Evolutionary conservation across 2,888 invertebrate genomes (phyloP), one percentile per base, ranked within the genome.

Genomic region (Sceliomorpha sp.): DNA sequence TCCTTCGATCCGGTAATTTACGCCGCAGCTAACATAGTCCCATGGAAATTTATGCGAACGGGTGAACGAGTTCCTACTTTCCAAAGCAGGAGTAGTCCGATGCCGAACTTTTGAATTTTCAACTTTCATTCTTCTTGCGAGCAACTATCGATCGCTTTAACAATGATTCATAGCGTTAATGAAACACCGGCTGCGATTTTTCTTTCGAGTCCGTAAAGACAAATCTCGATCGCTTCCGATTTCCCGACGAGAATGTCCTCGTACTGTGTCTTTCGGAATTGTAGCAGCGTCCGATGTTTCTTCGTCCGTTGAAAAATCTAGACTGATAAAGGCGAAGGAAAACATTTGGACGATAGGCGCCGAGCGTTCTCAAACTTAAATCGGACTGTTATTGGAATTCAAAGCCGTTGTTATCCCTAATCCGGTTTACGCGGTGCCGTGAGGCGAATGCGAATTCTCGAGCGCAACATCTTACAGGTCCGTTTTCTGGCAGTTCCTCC

Each of bases 1-100:
- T 71, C 60, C 58, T 56, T 64, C 71, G 73, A 74, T 74, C 70
- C 68, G 59, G 68, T 72, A 77, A 77, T 77, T 77, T 73, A 75
- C 74, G 72, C 70, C 64, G 44, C 56, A 62, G 62, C 60, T 62
- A 72, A 55, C 51, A 48, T 36, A 62, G 66, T 64, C 70, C 48
- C 68, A 72, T 67, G 62, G 60, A 75, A 77, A 77, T 77, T 75
- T 75, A 75, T 74, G 69, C 63, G 68, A 66, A 40, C 60, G 68
- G 58, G 62, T 48, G 40, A 59, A 59, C 50, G 20, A 55, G 50
- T 53, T 59, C 48, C 53, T 42, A 58, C 51, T 68, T 50, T 55
- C n/a, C 47, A 36, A 34, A 36, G 27, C n/a, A 13, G 34, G 15
- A 14, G 51, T 31, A 36, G 45, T 45, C 27, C 24, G 39, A 55